Base-by-base conservation (phyloP, 2,113 vertebrate genomes). In the Gymnorhina tibicen region DNA sequence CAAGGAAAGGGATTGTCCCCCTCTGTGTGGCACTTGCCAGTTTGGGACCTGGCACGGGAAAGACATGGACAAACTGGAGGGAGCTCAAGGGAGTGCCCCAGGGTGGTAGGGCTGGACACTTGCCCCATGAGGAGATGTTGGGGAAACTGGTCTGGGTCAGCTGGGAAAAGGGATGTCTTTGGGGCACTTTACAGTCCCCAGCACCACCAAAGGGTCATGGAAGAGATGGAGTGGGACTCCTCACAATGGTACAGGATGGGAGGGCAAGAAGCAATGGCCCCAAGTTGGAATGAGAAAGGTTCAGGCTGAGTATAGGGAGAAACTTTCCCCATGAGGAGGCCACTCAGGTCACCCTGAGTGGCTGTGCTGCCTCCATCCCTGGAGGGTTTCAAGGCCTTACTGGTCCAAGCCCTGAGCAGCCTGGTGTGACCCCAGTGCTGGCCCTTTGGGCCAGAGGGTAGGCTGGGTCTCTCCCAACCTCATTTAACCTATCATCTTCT, bases 391-490 rank as follows among this genome's bases (percentile, higher is more conserved):
- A 80, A 39, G 23, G 19, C 14, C 20, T 5, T 0, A 2, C 46
- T 42, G 35, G 13, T 62, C 41, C n/a, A 60, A 66, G 56, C 8
- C 33, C 32, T 83, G 20, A 80, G 46, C 30, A 72, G 16, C 44
- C 18, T 44, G 11, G 5, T 66, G 21, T 60, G 21, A 18, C 14
- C 6, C 7, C 44, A 76, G 16, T 0, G 0, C 28, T 80, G 44
- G 15, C 19, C 15, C 33, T 76, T 86, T 69, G 53, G 15, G 33
- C 35, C 42, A 28, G 7, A 69, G 13, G 4, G 37, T 39, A 21
- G 10, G 8, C 23, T 72, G 22, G 2, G 13, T 46, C 42, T 37
- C 10, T 87, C 41, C 30, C 46, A 83, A 32, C 5, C 8, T 62
- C 49, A 32, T 63, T 70, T 72, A 76, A 52, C 16, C 6, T 18